A percentile compares a stretch with the other conserved stretches of the same genome.
Evolutionary conservation across 53 echinoderm and acorn worm genomes (phyloP).

Genomic region (Zoroaster sp.): DNA sequence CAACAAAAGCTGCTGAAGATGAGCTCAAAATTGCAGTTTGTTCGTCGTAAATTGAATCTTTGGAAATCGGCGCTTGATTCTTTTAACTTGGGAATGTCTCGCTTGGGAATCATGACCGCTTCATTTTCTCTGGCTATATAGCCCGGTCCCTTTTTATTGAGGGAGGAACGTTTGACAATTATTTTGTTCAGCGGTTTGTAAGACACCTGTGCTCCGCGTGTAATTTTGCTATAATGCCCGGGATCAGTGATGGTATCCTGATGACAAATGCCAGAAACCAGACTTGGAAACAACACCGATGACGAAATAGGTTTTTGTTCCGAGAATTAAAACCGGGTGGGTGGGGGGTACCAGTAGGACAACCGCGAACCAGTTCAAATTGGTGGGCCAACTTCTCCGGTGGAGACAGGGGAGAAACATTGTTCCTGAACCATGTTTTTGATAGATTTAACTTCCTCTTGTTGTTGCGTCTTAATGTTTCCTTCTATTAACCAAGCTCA

Average conservation of each 20-base stretch:
- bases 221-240: constrained; percentile 12
- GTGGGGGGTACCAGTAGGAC: neutral
- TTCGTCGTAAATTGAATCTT: constrained; percentile 32
- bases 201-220: neutral
- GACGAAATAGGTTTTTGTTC: neutral
- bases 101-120: neutral
- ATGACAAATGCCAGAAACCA: constrained; percentile 26
- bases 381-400: too few species aligned
- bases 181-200: constrained; percentile 17
- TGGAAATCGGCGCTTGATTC: neutral
- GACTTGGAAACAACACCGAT: constrained; percentile 31
- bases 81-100: constrained; percentile 12
- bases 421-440: neutral
- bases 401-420: too few species aligned
- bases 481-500: neutral
- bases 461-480: neutral
- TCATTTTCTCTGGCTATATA: neutral
- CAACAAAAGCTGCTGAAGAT: constrained; percentile 28
- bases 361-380: neutral
- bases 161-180: neutral
- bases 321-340: neutral
- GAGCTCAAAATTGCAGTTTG: constrained; percentile 26
- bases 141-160: neutral
- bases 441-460: neutral
- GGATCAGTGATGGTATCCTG: neutral